Percentiles rank a stretch among this genome's conserved stretches.
phyloP scores from a whole-genome alignment of 2,797 vertebrate species.

The Syngnathus rostellatus region DNA sequence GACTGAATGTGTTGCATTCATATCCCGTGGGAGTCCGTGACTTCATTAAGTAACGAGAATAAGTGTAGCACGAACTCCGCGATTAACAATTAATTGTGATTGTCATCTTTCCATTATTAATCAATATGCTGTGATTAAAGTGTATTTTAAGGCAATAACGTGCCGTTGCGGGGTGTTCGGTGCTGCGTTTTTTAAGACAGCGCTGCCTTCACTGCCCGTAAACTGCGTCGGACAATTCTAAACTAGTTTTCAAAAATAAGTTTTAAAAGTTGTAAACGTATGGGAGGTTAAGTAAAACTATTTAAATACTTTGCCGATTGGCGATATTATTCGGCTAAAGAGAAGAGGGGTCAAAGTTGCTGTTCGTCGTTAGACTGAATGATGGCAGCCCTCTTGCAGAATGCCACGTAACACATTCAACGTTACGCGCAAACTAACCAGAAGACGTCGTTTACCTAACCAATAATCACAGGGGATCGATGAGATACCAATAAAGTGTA shows the following conservation, averaged over 20 bases:
- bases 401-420: slow-evolving; percentile 77
- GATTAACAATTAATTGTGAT: neutral
- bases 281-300: too few relatives aligned
- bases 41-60: neutral
- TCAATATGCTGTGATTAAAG: neutral
- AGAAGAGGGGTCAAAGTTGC: slow-evolving; percentile 27
- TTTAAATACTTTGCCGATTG: neutral
- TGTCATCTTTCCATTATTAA: neutral
- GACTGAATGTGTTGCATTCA: neutral
- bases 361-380: slow-evolving; percentile 14
- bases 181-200: neutral
- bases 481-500: neutral
- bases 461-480: neutral
- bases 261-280: neutral
- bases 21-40: neutral
- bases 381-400: slow-evolving; percentile 63
- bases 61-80: neutral
- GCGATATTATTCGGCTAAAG: neutral
- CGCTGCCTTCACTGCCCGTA: neutral
- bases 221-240: neutral
- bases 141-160: neutral
- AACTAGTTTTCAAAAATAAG: neutral
- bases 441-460: slow-evolving; percentile 34
- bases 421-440: slow-evolving; percentile 39
- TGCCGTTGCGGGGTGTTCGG: neutral